Base-by-base conservation (phyloP, 2,888 invertebrate genomes). In the Quadroppia sp. region DNA sequence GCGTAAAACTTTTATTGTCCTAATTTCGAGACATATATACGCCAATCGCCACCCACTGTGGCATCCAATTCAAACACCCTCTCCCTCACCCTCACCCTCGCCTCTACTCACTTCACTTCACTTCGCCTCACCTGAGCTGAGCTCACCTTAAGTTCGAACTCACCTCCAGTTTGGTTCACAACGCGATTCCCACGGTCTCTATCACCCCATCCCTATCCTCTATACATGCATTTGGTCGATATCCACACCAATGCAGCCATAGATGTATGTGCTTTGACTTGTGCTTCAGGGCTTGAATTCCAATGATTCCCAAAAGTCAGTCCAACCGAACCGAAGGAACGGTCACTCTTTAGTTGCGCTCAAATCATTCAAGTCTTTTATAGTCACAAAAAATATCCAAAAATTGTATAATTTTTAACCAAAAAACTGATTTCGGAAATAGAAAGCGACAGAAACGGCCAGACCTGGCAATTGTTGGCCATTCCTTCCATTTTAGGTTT, bases 1-100 rank as follows among this genome's bases (percentile, higher is more conserved):
- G 69, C 69, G 69, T 69, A 69, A 69, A 69, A 69, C 25, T 69
- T 69, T 69, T 69, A 69, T 69, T 69, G 69, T 69, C 69, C 69
- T 69, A 69, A 69, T 69, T 69, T 69, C 25, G 25, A 69, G 69
- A 69, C 69, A 69, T 69, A 64, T n/a, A n/a, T 64, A 69, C 40
- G 45, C 69, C 69, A 69, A 69, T 69, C 23, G 45, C 69, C 69
- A 69, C 69, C 69, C 69, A 69, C 69, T 69, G 69, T 69, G 69
- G 42, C 69, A 69, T 69, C 69, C 69, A 69, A 69, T 69, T 45
- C 69, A 45, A 64, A 45, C 69, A 69, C 69, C 69, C 69, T 69
- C 69, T n/a, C 69, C 69, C 67, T 67, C 67, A 67, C 40, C 67
- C 53, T 67, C 67, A 40, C 30, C n/a, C 36, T 23, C 53, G 23